Percentiles rank a stretch among this genome's conserved stretches.
These are phyloP conservation scores for Psylliodes chrysocephalus DNA, from an alignment of 2,888 invertebrate genomes.

Conservation along the genomic window DNA sequence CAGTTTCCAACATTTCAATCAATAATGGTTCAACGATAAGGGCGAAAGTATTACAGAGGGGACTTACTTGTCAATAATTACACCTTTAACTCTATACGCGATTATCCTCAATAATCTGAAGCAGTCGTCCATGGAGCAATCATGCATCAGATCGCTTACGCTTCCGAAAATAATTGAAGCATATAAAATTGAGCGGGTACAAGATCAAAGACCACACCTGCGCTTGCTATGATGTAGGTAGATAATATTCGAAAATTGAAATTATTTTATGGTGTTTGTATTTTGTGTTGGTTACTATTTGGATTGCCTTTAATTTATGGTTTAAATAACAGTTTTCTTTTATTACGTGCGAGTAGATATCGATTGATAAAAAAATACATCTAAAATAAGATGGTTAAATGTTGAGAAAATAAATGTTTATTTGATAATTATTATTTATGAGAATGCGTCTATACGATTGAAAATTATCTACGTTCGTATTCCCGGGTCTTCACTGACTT, in stretches of 20 bases:
- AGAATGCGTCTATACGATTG: no score
- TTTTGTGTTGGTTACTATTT: no score
- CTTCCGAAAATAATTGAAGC: conserved; percentile 16
- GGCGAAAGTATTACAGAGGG: conserved; percentile 5
- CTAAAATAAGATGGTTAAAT: no score
- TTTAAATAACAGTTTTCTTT: no score
- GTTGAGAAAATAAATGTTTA: no score
- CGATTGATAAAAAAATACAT: no score
- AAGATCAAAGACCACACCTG: conserved; percentile 17
- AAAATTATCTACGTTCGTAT: no score
- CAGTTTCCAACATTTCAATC: background rate
- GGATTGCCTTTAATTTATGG: no score
- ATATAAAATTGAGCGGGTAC: background rate
- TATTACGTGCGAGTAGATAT: no score
- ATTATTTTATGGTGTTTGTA: no score
- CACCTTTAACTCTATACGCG: conserved; percentile 17
- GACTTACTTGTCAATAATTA: conserved; percentile 21
- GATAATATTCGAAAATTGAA: conserved; percentile 1
- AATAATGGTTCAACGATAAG: background rate
- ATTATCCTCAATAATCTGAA: conserved; percentile 36
- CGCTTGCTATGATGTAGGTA: background rate
- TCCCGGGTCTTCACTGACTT: no score
- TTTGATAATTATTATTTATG: no score
- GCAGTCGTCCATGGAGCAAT: conserved; percentile 34
- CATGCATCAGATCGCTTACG: conserved; percentile 18